phyloP scores from a whole-genome alignment of 2,888 invertebrate species.

The Baccha elongata region DNA sequence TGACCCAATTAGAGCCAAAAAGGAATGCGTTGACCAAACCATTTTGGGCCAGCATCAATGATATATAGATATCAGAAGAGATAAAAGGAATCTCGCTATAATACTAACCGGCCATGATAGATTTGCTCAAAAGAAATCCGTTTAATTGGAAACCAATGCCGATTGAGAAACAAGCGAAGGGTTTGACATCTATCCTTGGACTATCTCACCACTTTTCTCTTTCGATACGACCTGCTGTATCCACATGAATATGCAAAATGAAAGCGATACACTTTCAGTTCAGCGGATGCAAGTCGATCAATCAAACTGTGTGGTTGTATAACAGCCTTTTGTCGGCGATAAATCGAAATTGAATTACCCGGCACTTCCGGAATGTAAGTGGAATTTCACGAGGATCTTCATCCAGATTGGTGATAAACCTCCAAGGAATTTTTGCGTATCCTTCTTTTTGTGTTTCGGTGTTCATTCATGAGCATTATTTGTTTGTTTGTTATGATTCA shows the following conservation, averaged over 20 bases:
- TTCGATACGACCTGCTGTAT: background rate
- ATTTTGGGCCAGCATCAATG: conserved; percentile 25
- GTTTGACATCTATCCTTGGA: conserved; percentile 39
- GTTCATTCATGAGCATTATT: too few species aligned
- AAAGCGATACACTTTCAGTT: conserved; percentile 64
- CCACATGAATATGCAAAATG: conserved; percentile 66
- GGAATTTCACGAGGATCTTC: conserved; percentile 21
- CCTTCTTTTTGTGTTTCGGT: too few species aligned
- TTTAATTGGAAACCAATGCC: conserved; percentile 69
- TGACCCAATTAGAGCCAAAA: conserved; percentile 44
- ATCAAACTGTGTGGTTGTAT: conserved; percentile 40
- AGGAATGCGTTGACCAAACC: conserved; percentile 16
- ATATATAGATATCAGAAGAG: conserved; percentile 39
- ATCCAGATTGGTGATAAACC: too few species aligned
- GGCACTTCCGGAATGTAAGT: background rate
- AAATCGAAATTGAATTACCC: conserved; percentile 64
- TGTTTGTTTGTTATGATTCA: too few species aligned
- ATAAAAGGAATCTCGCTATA: conserved; percentile 34
- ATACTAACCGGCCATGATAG: conserved; percentile 1
- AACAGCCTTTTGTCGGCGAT: conserved; percentile 34
- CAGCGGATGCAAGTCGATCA: conserved; percentile 54
- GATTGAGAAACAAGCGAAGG: conserved; percentile 24
- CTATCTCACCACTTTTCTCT: background rate
- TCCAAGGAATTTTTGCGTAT: too few species aligned
- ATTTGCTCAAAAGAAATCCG: conserved; percentile 54